A percentile compares a stretch with the other conserved stretches of the same genome.
Conservation (phyloP, 2,888 invertebrate genomes). For the Neoscelio sp. region DNA sequence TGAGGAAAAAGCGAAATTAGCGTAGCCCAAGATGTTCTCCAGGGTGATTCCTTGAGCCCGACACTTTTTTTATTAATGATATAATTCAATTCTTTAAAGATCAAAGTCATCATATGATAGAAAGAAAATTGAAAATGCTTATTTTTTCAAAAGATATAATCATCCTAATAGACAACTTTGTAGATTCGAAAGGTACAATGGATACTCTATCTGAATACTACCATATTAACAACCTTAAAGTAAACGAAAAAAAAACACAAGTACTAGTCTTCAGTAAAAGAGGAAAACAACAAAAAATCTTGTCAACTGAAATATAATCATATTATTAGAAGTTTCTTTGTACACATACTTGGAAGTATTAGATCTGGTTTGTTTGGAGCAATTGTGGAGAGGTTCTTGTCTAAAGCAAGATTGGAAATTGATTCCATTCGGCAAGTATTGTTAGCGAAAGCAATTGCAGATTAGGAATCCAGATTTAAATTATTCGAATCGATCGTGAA, state of each 20-base stretch:
- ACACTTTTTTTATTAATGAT: conserved; percentile 45
- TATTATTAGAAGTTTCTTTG: conserved; percentile 16
- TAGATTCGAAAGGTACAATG: conserved; percentile 33
- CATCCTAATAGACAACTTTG: conserved; percentile 9
- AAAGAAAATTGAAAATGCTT: conserved; percentile 22
- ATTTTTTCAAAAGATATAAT: conserved; percentile 48
- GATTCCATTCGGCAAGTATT: conserved; percentile 22
- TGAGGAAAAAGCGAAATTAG: too few species aligned
- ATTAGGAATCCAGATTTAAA: conserved; percentile 24
- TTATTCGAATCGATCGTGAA: conserved; percentile 8
- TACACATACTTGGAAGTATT: conserved; percentile 50
- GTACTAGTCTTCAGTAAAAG: conserved; percentile 12
- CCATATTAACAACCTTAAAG: conserved; percentile 5
- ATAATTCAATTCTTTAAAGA: conserved; percentile 27
- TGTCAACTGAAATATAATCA: conserved; percentile 14
- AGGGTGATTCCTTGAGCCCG: conserved; percentile 60
- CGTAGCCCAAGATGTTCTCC: conserved; percentile 62
- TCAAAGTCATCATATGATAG: conserved; percentile 2
- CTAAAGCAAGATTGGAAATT: conserved; percentile 26
- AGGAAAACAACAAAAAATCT: conserved; percentile 3
- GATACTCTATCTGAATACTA: conserved; percentile 37
- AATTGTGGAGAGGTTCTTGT: neutral
- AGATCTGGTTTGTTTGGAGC: conserved; percentile 8
- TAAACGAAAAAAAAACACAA: conserved; percentile 10
- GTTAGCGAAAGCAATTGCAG: neutral